Percentiles rank a stretch among this genome's conserved stretches.
phyloP scores from a whole-genome alignment of 64 coral and sea anemone species.

The Platygyra sinensis region DNA sequence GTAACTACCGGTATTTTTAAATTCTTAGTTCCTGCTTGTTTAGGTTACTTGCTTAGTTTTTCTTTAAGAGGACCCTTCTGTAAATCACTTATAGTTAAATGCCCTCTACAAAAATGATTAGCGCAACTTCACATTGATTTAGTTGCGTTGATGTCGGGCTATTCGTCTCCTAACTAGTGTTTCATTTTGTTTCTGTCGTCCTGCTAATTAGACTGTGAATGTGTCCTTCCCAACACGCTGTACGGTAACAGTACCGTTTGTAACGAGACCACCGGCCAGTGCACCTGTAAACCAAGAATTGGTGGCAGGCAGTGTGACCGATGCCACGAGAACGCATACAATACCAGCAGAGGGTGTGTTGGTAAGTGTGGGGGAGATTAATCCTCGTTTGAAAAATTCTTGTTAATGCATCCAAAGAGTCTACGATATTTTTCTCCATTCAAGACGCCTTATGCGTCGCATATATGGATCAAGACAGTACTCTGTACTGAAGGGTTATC shows the following conservation, averaged over 20 bases:
- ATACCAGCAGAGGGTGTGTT: slow-evolving; percentile 71
- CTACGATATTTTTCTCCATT: no score
- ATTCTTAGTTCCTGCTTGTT: no score
- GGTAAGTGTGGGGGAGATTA: slow-evolving; percentile 47
- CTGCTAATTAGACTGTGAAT: slow-evolving; percentile 71
- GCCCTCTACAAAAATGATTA: no score
- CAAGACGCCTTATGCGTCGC: no score
- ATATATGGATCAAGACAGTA: no score
- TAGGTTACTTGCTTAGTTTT: no score
- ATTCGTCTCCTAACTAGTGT: background rate
- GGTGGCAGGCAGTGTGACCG: slow-evolving; percentile 89
- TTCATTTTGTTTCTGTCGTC: background rate
- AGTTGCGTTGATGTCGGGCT: background rate
- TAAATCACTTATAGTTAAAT: no score
- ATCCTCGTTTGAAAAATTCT: background rate
- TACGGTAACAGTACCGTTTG: slow-evolving; percentile 85
- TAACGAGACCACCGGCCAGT: slow-evolving; percentile 80
- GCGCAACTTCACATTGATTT: no score
- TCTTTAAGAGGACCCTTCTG: no score
- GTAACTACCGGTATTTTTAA: no score
- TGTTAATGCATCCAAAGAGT: no score
- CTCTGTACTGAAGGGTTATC: no score
- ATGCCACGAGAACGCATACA: slow-evolving; percentile 93
- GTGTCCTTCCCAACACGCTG: slow-evolving; percentile 78
- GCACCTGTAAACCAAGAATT: slow-evolving; percentile 78